Conservation (phyloP, 1,140 invertebrate species). For the Scaptomyza pallida region DNA sequence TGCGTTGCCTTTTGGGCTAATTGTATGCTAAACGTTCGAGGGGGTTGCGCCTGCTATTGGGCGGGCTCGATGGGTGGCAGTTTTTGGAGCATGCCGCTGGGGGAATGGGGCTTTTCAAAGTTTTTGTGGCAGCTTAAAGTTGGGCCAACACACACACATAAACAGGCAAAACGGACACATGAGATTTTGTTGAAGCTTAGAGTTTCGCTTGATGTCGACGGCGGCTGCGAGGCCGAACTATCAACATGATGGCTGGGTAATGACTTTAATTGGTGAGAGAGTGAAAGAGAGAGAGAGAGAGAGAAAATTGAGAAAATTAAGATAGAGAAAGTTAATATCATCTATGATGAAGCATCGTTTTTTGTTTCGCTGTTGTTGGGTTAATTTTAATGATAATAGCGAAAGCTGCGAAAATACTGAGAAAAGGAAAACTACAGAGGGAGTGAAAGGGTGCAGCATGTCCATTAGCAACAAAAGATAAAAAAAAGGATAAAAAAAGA, state of each 20-base stretch:
- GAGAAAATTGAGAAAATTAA: too few species aligned
- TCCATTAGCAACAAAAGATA: neutral
- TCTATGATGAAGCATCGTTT: conserved; percentile 22
- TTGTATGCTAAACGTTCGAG: conserved; percentile 78
- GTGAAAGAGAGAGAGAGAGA: neutral
- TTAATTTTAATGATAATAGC: conserved; percentile 24
- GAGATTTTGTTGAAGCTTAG: conserved; percentile 47
- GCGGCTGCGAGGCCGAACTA: conserved; percentile 34
- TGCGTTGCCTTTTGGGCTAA: conserved; percentile 68
- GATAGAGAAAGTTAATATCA: conserved; percentile 40
- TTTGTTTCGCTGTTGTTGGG: conserved; percentile 10
- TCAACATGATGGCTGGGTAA: conserved; percentile 72
- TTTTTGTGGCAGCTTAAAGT: conserved; percentile 67
- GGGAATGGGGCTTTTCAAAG: conserved; percentile 51
- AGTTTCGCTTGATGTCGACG: conserved; percentile 17
- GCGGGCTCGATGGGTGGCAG: conserved; percentile 35
- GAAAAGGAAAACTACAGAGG: too few species aligned
- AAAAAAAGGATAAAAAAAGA: neutral
- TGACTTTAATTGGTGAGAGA: conserved; percentile 66
- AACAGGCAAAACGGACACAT: conserved; percentile 38
- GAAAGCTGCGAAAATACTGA: neutral
- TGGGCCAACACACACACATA: conserved; percentile 25
- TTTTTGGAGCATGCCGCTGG: conserved; percentile 33
- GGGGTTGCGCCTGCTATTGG: conserved; percentile 5
- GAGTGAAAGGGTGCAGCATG: neutral